phyloP scores from a whole-genome alignment of 2,113 vertebrate species.

The Enhydra lutris region DNA sequence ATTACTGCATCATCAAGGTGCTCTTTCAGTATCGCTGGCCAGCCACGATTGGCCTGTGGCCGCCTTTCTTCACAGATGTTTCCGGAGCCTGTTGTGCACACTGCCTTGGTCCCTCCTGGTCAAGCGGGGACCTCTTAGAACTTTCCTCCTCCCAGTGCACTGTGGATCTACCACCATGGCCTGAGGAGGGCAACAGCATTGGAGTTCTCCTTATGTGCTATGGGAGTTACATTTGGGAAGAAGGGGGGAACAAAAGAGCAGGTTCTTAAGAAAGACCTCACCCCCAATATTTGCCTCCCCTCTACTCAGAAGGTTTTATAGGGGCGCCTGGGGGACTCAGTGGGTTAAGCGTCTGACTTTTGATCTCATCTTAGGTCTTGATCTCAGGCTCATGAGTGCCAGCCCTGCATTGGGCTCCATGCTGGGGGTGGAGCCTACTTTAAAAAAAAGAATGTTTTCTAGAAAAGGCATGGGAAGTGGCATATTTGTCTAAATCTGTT shows the following conservation, averaged over 20 bases:
- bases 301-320: fast-evolving
- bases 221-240: not conserved
- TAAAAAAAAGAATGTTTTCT: not conserved
- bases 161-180: fast-evolving
- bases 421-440: not conserved
- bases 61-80: not conserved
- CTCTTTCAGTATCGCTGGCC: fast-evolving
- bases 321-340: not conserved
- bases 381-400: not conserved
- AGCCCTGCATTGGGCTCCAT: not conserved
- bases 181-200: fast-evolving
- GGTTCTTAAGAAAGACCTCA: not conserved
- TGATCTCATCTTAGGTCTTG: not conserved
- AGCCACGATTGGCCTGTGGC: fast-evolving
- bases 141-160: fast-evolving
- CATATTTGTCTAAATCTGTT: not conserved
- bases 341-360: not conserved
- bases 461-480: not conserved
- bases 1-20: fast-evolving
- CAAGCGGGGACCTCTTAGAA: fast-evolving
- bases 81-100: fast-evolving
- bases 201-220: fast-evolving
- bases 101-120: fast-evolving
- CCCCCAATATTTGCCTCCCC: not conserved
- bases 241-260: fast-evolving